These are phyloP conservation scores for Julus scanicus DNA, from an alignment of 2,888 invertebrate genomes.

Conservation along the genomic window DNA sequence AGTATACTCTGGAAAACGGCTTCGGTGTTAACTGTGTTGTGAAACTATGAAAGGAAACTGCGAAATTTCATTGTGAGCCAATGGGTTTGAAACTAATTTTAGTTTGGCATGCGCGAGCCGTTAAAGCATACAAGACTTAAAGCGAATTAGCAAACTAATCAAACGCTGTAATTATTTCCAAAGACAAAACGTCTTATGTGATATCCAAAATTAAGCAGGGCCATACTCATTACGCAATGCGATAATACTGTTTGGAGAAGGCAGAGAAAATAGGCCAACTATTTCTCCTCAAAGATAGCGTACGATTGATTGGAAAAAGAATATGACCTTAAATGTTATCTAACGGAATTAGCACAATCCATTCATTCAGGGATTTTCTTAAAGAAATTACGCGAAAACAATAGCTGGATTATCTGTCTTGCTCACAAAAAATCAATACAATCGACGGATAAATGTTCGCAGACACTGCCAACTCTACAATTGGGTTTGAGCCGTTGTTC, in stretches of 20 bases:
- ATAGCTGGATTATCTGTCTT: slow-evolving; percentile 32
- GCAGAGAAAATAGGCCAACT: neutral
- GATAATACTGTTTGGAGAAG: neutral
- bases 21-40: slow-evolving; percentile 8
- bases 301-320: neutral
- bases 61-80: slow-evolving; percentile 23
- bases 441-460: neutral
- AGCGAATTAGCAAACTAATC: slow-evolving; percentile 43
- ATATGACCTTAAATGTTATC: slow-evolving; percentile 38
- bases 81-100: neutral
- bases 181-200: slow-evolving; percentile 7
- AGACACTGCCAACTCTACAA: neutral
- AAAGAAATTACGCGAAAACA: slow-evolving; percentile 41
- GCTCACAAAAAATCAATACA: neutral
- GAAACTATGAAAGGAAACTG: neutral
- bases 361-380: slow-evolving; percentile 14
- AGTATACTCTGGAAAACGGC: neutral
- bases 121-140: slow-evolving; percentile 4
- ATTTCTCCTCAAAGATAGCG: neutral
- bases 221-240: neutral
- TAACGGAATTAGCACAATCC: slow-evolving; percentile 27
- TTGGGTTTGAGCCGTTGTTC: neutral
- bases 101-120: neutral
- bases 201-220: neutral
- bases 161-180: slow-evolving; percentile 43